Evolutionary conservation across 2,888 invertebrate species (phyloP), one percentile per base, ranked within the genome.

Genomic region (Amiota mariae): DNA sequence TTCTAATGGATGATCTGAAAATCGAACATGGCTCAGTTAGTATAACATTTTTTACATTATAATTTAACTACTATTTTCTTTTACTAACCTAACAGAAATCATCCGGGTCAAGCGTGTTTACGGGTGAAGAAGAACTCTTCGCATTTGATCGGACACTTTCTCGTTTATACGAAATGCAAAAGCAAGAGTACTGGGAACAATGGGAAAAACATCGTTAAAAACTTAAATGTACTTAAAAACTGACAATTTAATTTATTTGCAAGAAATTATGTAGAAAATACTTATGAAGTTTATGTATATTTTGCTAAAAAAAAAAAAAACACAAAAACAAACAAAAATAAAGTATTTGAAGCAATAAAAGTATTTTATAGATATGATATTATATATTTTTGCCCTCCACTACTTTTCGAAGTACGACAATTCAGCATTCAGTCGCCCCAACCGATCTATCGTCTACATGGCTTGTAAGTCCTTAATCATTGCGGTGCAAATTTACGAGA

Each of bases 71-170:
- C 36, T 36, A 36, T 36, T 36, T 75, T 74, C 18, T 49, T 49
- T 13, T 18, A 76, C 73, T 79, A 12, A 59, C 0, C n/a, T 72
- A 86, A 70, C 85, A 95, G 95, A 94, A 93, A 72, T 93, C 94
- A 85, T 93, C 95, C 20, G 92, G 93, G 78, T 95, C 97, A 4
- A 97, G 95, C 85, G 94, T 99, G 81, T 99, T 99, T 86, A 98
- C 98, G 0, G 99, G 99, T 0, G 97, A 97, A 89, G 99, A 99
- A 90, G 99, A 99, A 91, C 91, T 97, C 84, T 99, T 99, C 90
- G 99, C 99, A 0, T 98, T 96, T 88, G 97, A 98, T 85, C 92
- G 99, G 9, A 98, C 98, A 24, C 90, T 98, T 46, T 99, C 99
- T 0, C 92, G 99, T 78, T 92, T 99, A 51, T 93, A 94, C 79